Conservation (phyloP, 2,113 vertebrate genomes). For the Canis aureus region DNA sequence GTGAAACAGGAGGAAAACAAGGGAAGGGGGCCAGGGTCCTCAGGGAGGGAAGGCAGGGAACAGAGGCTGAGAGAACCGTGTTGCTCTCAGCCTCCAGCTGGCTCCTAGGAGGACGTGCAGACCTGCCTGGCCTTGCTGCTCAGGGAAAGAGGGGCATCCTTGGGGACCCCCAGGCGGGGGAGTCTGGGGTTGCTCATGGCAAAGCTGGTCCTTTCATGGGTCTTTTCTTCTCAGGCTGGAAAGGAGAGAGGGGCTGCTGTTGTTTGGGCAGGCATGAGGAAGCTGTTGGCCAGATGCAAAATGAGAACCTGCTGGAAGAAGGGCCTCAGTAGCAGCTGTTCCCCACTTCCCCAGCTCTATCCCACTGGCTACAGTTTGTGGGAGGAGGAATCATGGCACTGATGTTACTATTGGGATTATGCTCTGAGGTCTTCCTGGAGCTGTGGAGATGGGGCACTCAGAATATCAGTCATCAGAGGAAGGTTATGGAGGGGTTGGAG, state of each 20-base stretch:
- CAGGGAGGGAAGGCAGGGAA: rapidly evolving
- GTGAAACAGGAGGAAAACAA: neutral
- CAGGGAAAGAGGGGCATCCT: neutral
- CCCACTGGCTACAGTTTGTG: neutral
- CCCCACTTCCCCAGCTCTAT: no score
- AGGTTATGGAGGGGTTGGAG: no score
- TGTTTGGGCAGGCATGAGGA: neutral
- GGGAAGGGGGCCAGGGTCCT: neutral
- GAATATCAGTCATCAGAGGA: neutral
- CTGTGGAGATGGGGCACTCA: neutral
- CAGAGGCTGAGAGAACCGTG: neutral
- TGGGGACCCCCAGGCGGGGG: neutral
- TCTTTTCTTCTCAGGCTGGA: neutral
- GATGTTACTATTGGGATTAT: neutral
- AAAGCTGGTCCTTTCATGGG: neutral
- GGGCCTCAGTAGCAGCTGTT: neutral
- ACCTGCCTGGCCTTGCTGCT: neutral
- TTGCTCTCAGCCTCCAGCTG: neutral
- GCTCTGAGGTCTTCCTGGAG: neutral
- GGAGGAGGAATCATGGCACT: neutral
- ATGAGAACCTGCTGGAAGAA: neutral
- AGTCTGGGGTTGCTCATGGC: neutral
- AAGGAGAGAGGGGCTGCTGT: neutral
- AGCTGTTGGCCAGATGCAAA: neutral
- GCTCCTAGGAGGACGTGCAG: neutral